A percentile compares a stretch with the other conserved stretches of the same genome.
These are phyloP conservation scores for Calephelis perditalis DNA, from an alignment of 2,888 invertebrate species.

Conservation along the genomic window DNA sequence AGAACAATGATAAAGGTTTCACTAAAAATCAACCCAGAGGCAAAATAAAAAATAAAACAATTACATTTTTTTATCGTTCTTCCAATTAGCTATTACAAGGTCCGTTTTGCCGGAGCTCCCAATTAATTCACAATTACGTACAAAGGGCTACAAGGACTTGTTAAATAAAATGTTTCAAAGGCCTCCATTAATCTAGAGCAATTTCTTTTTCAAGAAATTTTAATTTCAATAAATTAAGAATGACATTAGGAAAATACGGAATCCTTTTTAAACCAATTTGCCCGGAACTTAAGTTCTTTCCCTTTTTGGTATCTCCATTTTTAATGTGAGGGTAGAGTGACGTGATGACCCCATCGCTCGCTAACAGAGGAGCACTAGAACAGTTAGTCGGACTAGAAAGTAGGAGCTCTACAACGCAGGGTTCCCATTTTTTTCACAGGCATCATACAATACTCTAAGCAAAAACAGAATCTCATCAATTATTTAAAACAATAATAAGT, in stretches of 20 bases:
- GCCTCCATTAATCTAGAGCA: constrained; percentile 47
- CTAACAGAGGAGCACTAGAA: too few species aligned
- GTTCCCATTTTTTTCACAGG: too few species aligned
- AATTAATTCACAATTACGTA: constrained; percentile 73
- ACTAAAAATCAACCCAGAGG: constrained; percentile 15
- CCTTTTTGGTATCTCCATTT: background rate
- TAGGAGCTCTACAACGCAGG: too few species aligned
- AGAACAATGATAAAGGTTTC: background rate
- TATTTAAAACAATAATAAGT: too few species aligned
- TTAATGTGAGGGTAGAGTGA: background rate
- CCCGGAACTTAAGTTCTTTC: background rate
- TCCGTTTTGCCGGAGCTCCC: constrained; percentile 40
- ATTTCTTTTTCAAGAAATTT: constrained; percentile 49
- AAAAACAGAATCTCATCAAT: too few species aligned
- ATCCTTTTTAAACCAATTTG: constrained; percentile 3
- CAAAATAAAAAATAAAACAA: constrained; percentile 22
- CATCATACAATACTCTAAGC: too few species aligned
- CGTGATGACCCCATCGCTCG: constrained; percentile 18
- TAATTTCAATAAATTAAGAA: constrained; percentile 33
- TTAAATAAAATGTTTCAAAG: constrained; percentile 68
- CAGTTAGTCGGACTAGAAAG: too few species aligned
- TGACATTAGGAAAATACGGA: constrained; percentile 22
- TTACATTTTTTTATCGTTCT: constrained; percentile 61
- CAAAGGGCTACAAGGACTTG: constrained; percentile 62
- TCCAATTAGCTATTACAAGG: constrained; percentile 48